Evolutionary conservation across 2,113 vertebrate species (phyloP).

Genomic region (Malaclemys terrapin): DNA sequence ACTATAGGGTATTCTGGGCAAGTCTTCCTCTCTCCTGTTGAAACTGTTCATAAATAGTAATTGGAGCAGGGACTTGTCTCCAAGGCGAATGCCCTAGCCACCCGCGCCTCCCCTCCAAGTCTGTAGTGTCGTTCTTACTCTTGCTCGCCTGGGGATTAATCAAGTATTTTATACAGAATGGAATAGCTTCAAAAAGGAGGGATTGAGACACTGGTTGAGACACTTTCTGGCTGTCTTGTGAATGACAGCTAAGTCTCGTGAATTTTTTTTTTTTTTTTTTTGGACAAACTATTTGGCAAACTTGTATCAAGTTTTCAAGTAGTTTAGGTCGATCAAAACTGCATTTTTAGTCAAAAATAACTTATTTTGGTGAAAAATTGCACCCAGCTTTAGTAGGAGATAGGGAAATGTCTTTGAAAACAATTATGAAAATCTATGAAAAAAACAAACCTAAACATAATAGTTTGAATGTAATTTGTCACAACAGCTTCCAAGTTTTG

Average conservation of each 20-base stretch:
- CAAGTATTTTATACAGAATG: too few relatives aligned
- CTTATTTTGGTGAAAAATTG: background rate
- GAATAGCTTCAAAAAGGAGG: too few relatives aligned
- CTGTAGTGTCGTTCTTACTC: background rate
- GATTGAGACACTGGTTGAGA: too few relatives aligned
- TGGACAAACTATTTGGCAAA: background rate
- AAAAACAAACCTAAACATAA: background rate
- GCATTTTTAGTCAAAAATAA: background rate
- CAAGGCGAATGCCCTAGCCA: background rate
- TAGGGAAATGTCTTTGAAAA: background rate
- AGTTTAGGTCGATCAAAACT: background rate
- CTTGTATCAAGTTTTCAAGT: background rate
- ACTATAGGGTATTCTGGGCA: background rate
- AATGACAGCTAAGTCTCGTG: background rate
- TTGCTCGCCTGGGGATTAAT: background rate
- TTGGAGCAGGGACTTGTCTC: background rate
- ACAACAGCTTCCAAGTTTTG: background rate
- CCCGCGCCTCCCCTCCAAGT: accelerated
- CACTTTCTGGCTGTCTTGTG: background rate
- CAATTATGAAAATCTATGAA: background rate
- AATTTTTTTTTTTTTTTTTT: background rate
- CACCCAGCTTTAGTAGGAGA: background rate
- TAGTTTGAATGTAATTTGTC: background rate
- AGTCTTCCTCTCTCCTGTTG: background rate
- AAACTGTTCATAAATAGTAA: background rate